Percentiles rank a stretch among this genome's conserved stretches.
These are phyloP conservation scores for Scaptodrosophila lebanonensis DNA, from an alignment of 1,140 invertebrate genomes.

Conservation along the genomic window DNA sequence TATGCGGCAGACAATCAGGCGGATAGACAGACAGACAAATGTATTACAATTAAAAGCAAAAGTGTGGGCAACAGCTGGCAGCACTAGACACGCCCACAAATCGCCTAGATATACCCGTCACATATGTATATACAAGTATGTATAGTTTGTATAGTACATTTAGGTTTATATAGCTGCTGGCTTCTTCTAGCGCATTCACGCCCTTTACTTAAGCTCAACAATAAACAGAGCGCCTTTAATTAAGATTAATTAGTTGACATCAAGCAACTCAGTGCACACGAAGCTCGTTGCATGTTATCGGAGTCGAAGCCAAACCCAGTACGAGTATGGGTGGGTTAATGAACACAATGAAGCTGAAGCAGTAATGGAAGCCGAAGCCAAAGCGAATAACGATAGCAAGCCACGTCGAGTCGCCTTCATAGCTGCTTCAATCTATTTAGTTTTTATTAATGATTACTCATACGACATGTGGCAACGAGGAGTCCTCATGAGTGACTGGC, in stretches of 20 bases:
- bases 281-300: slow-evolving; percentile 5
- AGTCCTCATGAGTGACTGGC: no score
- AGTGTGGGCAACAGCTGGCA: slow-evolving; percentile 66
- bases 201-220: slow-evolving; percentile 35
- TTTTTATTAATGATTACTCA: slow-evolving; percentile 64
- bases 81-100: slow-evolving; percentile 22
- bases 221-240: slow-evolving; percentile 56
- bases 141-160: no score
- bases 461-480: slow-evolving; percentile 52
- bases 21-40: no score
- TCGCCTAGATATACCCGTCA: neutral
- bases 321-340: slow-evolving; percentile 27
- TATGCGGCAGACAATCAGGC: no score
- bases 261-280: slow-evolving; percentile 21
- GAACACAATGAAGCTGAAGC: slow-evolving; percentile 38
- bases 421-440: slow-evolving; percentile 58
- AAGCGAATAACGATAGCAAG: slow-evolving; percentile 3
- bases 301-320: slow-evolving; percentile 4
- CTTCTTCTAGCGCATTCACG: slow-evolving; percentile 5
- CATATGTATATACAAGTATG: neutral
- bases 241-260: slow-evolving; percentile 60
- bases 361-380: no score
- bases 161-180: no score
- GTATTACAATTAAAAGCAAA: slow-evolving; percentile 64
- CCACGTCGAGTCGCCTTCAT: neutral